Percentiles rank a stretch among this genome's conserved stretches.
Evolutionary conservation across 2,113 vertebrate genomes (phyloP).

Genomic region (Melanerpes aurifrons): DNA sequence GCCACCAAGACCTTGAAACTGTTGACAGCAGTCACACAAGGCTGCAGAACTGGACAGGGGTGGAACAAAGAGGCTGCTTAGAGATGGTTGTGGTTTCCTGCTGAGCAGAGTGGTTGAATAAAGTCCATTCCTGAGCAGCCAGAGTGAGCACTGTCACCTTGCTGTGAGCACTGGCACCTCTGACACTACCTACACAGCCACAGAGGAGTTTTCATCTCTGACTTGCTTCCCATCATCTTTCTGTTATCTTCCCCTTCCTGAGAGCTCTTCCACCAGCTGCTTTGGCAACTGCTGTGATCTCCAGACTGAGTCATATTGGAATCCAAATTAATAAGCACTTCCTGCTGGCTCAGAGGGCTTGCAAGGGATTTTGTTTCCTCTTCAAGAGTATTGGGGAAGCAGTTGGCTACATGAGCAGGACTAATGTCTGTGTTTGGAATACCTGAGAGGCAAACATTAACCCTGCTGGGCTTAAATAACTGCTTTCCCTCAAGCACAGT

Average conservation of each 20-base stretch:
- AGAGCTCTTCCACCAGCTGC: background rate
- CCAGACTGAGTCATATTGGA: background rate
- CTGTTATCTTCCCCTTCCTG: background rate
- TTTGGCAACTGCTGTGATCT: background rate
- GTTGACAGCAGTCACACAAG: background rate
- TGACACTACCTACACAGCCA: rapidly evolving
- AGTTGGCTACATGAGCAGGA: background rate
- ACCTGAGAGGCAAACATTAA: background rate
- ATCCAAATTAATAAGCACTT: constrained; percentile 22
- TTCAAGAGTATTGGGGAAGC: background rate
- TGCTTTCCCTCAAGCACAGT: background rate
- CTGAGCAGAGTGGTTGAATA: background rate
- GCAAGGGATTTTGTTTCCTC: background rate
- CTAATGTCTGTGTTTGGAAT: background rate
- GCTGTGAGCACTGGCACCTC: background rate
- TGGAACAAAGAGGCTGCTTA: background rate
- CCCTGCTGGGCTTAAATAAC: background rate
- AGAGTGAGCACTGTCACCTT: background rate
- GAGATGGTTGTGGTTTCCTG: background rate
- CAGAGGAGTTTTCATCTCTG: background rate
- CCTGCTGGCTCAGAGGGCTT: constrained; percentile 6
- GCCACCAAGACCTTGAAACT: background rate
- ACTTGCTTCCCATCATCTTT: background rate
- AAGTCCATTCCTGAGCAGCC: background rate
- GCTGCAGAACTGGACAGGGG: background rate